A percentile compares a stretch with the other conserved stretches of the same genome.
phyloP scores from a whole-genome alignment of 2,797 vertebrate species.

The Mionectes olivaceus region DNA sequence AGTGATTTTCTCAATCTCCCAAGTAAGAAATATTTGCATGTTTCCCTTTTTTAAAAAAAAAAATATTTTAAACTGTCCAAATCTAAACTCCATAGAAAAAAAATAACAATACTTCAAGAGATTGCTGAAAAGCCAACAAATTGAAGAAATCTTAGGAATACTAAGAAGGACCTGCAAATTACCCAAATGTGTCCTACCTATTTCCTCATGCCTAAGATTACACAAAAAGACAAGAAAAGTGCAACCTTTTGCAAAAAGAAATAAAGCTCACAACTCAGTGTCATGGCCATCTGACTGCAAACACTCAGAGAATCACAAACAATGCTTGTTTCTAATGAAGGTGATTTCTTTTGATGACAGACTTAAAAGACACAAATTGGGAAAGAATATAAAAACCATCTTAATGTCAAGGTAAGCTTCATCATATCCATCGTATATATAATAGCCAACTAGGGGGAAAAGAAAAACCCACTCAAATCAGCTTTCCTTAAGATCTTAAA shows the following conservation, averaged over 20 bases:
- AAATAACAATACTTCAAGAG: not conserved
- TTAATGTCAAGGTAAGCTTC: not conserved
- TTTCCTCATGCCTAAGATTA: not conserved
- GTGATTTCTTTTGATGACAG: not conserved
- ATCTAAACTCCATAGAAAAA: not conserved
- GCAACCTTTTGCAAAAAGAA: not conserved
- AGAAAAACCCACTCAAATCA: not conserved
- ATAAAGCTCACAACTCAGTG: not conserved
- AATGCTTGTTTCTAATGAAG: not conserved
- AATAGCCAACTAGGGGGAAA: not conserved
- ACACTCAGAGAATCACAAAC: not conserved
- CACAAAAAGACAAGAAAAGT: not conserved
- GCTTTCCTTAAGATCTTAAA: not conserved
- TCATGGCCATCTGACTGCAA: not conserved
- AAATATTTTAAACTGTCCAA: not conserved
- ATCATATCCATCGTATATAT: not conserved
- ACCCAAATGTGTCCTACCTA: not conserved
- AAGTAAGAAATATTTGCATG: not conserved
- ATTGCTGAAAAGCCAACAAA: not conserved
- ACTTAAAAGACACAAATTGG: not conserved
- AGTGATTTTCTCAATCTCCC: not conserved
- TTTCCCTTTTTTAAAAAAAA: not conserved
- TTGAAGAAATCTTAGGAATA: not conserved
- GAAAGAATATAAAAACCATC: not conserved
- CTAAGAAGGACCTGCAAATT: accelerated